Conservation (phyloP, 1,140 invertebrate species). For the Radopholus similis region DNA sequence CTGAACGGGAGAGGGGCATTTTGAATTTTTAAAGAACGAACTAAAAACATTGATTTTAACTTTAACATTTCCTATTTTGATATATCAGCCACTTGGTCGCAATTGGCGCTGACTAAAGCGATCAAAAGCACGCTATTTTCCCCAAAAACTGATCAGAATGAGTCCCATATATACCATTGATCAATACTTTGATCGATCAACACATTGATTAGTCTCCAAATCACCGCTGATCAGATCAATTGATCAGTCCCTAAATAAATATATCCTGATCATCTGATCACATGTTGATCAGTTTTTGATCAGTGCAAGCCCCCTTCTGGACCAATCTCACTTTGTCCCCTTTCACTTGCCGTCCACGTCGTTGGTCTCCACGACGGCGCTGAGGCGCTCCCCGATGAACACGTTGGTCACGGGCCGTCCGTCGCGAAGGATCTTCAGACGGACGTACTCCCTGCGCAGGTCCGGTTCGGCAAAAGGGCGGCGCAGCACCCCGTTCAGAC, state of each 20-base stretch:
- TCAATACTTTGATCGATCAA: too few relatives aligned
- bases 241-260: too few relatives aligned
- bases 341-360: slow-evolving; percentile 34
- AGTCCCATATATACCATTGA: too few relatives aligned
- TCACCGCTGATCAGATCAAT: too few relatives aligned
- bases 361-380: slow-evolving; percentile 41
- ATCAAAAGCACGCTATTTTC: too few relatives aligned
- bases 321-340: background rate
- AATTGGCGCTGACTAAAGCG: too few relatives aligned
- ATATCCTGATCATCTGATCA: background rate
- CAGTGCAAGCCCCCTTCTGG: background rate
- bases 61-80: too few relatives aligned
- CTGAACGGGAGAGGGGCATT: slow-evolving; percentile 9
- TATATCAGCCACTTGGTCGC: too few relatives aligned
- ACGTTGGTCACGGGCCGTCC: slow-evolving; percentile 45
- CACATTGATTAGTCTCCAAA: too few relatives aligned
- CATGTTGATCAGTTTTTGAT: background rate
- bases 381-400: slow-evolving; percentile 51
- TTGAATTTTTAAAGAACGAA: background rate
- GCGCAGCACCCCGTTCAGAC: too few relatives aligned
- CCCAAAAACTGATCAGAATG: too few relatives aligned
- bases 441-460: slow-evolving; percentile 14
- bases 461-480: background rate
- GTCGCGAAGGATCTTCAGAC: slow-evolving; percentile 43
- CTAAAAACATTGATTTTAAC: too few relatives aligned